Evolutionary conservation across 2,888 invertebrate species (phyloP).

Genomic region (Polia nebulosa): DNA sequence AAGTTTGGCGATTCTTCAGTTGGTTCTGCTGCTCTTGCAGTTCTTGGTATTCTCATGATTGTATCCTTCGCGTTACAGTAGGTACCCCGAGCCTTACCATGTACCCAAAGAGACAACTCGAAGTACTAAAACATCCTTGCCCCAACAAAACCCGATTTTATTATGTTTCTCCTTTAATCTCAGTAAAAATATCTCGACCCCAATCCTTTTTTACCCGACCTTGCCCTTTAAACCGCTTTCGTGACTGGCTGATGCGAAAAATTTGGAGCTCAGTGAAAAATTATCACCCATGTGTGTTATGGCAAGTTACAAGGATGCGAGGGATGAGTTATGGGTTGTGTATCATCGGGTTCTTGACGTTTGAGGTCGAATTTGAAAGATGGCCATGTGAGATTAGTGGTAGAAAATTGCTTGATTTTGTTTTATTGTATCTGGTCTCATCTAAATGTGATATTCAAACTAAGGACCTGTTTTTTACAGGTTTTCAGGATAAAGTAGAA

Average conservation of each 20-base stretch:
- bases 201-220: conserved; percentile 36
- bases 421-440: too few relatives aligned
- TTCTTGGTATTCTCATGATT: too few relatives aligned
- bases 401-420: not conserved
- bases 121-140: not conserved
- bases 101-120: not conserved
- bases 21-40: too few relatives aligned
- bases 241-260: conserved; percentile 26
- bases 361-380: conserved; percentile 12
- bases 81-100: too few relatives aligned
- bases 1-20: too few relatives aligned
- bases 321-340: conserved; percentile 26
- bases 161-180: conserved; percentile 12
- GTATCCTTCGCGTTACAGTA: too few relatives aligned
- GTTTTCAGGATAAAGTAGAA: too few relatives aligned
- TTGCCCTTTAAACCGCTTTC: conserved; percentile 49
- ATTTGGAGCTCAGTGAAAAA: conserved; percentile 36
- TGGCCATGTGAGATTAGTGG: not conserved
- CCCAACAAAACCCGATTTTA: not conserved
- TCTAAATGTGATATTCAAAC: too few relatives aligned
- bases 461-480: too few relatives aligned
- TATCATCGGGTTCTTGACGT: conserved; percentile 22
- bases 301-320: conserved; percentile 22
- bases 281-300: conserved; percentile 39
- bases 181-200: conserved; percentile 8